phyloP scores from a whole-genome alignment of 2,113 vertebrate species.

The Nerophis lumbriciformis region DNA sequence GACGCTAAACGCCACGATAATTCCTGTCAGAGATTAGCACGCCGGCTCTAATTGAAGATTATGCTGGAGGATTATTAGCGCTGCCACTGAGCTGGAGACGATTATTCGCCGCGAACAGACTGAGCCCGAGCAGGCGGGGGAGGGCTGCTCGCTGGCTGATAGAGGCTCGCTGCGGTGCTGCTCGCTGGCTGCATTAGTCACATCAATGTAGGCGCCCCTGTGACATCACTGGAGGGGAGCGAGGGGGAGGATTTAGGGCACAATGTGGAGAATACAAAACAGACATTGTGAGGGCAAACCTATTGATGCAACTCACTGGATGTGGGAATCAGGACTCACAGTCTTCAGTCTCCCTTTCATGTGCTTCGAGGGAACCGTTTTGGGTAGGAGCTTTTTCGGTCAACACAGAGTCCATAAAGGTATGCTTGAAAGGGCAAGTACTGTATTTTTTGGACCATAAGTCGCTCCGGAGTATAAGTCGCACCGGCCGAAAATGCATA shows the following conservation, averaged over 20 bases:
- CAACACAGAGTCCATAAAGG: no score
- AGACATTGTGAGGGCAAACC: slow-evolving; percentile 13
- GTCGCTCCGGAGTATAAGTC: no score
- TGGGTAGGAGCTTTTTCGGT: no score
- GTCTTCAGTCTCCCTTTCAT: no score
- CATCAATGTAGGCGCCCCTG: slow-evolving; percentile 51
- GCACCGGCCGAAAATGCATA: no score
- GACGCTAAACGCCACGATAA: slow-evolving; percentile 49
- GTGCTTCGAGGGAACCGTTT: no score
- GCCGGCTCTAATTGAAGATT: slow-evolving; percentile 75
- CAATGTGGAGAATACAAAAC: slow-evolving; percentile 31
- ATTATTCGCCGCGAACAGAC: slow-evolving; percentile 58
- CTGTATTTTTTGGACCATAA: no score
- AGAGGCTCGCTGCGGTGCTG: slow-evolving; percentile 29
- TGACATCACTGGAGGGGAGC: slow-evolving; percentile 54
- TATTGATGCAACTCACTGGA: no score
- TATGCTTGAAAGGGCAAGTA: no score
- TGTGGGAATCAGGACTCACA: no score
- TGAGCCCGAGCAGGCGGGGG: background rate
- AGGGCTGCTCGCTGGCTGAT: slow-evolving; percentile 20
- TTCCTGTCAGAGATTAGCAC: slow-evolving; percentile 66
- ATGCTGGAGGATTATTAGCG: slow-evolving; percentile 74
- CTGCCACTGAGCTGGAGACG: slow-evolving; percentile 69
- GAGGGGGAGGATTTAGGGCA: background rate
- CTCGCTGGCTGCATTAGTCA: slow-evolving; percentile 64